Evolutionary conservation across 2,888 invertebrate genomes (phyloP).

Genomic region (Brachyptera risi): DNA sequence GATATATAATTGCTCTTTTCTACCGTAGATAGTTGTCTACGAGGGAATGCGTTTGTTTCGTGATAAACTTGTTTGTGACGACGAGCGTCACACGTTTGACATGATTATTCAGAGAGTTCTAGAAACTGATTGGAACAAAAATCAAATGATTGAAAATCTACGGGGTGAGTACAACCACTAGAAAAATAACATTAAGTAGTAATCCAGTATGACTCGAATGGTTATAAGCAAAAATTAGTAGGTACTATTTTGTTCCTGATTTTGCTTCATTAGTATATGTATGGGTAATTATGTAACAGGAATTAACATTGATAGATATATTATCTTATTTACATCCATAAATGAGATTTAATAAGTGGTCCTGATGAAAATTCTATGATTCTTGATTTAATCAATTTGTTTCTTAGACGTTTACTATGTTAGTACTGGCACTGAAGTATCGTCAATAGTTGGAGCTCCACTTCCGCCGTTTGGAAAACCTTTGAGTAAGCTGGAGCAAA

Average conservation of each 20-base stretch:
- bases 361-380: no score
- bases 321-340: no score
- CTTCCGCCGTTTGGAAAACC: constrained; percentile 43
- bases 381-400: no score
- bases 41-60: constrained; percentile 73
- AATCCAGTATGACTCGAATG: no score
- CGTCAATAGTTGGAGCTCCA: constrained; percentile 24
- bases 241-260: background rate
- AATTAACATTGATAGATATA: background rate
- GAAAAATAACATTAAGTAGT: no score
- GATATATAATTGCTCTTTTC: no score
- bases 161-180: constrained; percentile 32
- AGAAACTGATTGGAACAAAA: constrained; percentile 42
- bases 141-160: constrained; percentile 38
- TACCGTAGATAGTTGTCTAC: constrained; percentile 60
- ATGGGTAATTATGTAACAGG: no score
- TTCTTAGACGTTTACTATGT: no score
- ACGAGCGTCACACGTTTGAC: constrained; percentile 63
- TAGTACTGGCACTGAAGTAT: constrained; percentile 42
- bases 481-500: constrained; percentile 47
- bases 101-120: constrained; percentile 55
- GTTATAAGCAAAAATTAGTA: no score
- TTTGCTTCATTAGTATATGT: no score
- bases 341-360: no score
- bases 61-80: constrained; percentile 59